phyloP scores from a whole-genome alignment of 1,140 invertebrate genomes.

The Eumaeus atala region DNA sequence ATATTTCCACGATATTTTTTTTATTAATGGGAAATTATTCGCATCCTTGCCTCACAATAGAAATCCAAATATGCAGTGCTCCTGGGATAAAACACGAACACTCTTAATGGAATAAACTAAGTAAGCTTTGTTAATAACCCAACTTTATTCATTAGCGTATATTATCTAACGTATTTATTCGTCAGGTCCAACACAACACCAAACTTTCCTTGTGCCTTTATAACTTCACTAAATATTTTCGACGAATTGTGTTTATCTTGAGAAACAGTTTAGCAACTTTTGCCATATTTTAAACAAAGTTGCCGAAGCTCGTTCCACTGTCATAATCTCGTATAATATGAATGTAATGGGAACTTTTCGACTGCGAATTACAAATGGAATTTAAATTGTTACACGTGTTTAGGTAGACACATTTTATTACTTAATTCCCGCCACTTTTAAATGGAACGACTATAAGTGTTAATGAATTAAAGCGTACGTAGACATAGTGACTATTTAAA shows the following conservation, averaged over 20 bases:
- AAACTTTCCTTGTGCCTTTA: constrained; percentile 54
- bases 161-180: constrained; percentile 69
- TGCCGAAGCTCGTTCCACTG: constrained; percentile 30
- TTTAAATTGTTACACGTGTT: too few species aligned
- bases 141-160: constrained; percentile 72
- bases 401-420: too few species aligned
- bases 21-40: neutral
- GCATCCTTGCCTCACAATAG: constrained; percentile 1
- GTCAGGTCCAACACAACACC: constrained; percentile 55
- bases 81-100: constrained; percentile 55
- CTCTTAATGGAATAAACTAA: constrained; percentile 60
- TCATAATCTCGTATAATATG: too few species aligned
- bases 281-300: constrained; percentile 41
- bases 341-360: too few species aligned
- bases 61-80: constrained; percentile 38
- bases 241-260: too few species aligned
- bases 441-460: too few species aligned
- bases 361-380: too few species aligned
- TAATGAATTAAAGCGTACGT: too few species aligned
- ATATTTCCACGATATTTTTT: too few species aligned
- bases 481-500: too few species aligned
- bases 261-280: constrained; percentile 46
- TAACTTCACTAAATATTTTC: constrained; percentile 56
- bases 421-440: too few species aligned
- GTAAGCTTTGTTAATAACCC: constrained; percentile 61